These are phyloP conservation scores for Syngnathus acus DNA, from an alignment of 2,797 vertebrate species.

Conservation along the genomic window DNA sequence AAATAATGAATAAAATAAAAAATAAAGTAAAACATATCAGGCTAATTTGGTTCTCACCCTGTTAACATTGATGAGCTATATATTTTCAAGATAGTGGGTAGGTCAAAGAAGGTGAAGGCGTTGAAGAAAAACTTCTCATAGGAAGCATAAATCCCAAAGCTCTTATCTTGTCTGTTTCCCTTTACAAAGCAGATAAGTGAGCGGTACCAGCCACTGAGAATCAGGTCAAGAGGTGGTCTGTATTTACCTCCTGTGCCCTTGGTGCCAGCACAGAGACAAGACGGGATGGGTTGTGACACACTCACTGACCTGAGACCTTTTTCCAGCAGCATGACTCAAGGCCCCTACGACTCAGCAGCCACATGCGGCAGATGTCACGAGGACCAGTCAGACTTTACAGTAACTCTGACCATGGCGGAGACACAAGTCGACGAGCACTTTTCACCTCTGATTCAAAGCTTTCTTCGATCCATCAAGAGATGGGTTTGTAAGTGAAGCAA, in stretches of 20 bases:
- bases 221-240: slow-evolving; percentile 12
- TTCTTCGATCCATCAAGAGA: slow-evolving; percentile 9
- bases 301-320: slow-evolving; percentile 25
- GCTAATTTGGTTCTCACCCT: slow-evolving; percentile 12
- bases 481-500: slow-evolving; percentile 32
- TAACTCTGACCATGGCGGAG: slow-evolving; percentile 12
- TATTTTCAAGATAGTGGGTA: slow-evolving; percentile 32
- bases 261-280: slow-evolving; percentile 12
- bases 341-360: slow-evolving; percentile 15
- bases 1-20: too few species aligned
- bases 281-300: slow-evolving; percentile 22
- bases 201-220: not conserved
- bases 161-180: not conserved
- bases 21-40: too few species aligned
- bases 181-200: slow-evolving; percentile 2
- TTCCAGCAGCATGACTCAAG: slow-evolving; percentile 35
- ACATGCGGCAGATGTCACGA: slow-evolving; percentile 15
- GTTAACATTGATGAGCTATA: slow-evolving; percentile 38
- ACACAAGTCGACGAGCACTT: not conserved
- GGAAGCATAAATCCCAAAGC: slow-evolving; percentile 3
- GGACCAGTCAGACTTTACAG: slow-evolving; percentile 25
- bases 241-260: slow-evolving; percentile 13
- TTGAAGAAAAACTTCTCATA: slow-evolving; percentile 2
- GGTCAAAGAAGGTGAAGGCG: slow-evolving; percentile 20
- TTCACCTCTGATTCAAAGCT: slow-evolving; percentile 13